phyloP scores from a whole-genome alignment of 2,888 invertebrate species.

The Stenotaenia linearis region DNA sequence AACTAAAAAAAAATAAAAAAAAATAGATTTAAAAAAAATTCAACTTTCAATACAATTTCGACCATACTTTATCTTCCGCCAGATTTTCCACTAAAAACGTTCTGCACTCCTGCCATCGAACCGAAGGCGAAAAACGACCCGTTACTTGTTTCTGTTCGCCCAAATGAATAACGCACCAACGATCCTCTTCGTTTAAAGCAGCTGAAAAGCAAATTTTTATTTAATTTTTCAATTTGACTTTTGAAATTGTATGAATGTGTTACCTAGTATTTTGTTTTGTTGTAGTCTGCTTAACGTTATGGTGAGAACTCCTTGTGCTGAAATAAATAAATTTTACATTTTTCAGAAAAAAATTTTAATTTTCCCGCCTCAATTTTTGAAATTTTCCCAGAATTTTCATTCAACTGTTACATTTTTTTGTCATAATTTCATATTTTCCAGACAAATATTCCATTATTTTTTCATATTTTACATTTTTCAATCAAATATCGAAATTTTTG shows the following conservation, averaged over 20 bases:
- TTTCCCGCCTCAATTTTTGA: no score
- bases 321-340: conserved; percentile 37
- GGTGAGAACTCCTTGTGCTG: conserved; percentile 51
- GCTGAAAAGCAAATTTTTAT: no score
- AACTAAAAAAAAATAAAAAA: conserved; percentile 40
- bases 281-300: conserved; percentile 46
- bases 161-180: conserved; percentile 50
- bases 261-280: conserved; percentile 2
- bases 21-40: no score
- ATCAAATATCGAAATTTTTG: no score
- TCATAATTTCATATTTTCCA: background rate
- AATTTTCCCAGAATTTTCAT: no score
- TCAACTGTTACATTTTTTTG: background rate
- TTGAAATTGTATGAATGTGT: background rate
- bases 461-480: no score
- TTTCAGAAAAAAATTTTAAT: conserved; percentile 34
- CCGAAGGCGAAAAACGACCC: conserved; percentile 42
- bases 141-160: conserved; percentile 51
- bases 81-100: conserved; percentile 52
- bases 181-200: conserved; percentile 47
- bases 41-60: no score
- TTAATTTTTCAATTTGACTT: background rate
- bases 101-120: conserved; percentile 50
- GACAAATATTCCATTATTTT: no score
- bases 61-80: conserved; percentile 46